These are phyloP conservation scores for Sebastes umbrosus DNA, from an alignment of 2,797 vertebrate species.

Conservation along the genomic window DNA sequence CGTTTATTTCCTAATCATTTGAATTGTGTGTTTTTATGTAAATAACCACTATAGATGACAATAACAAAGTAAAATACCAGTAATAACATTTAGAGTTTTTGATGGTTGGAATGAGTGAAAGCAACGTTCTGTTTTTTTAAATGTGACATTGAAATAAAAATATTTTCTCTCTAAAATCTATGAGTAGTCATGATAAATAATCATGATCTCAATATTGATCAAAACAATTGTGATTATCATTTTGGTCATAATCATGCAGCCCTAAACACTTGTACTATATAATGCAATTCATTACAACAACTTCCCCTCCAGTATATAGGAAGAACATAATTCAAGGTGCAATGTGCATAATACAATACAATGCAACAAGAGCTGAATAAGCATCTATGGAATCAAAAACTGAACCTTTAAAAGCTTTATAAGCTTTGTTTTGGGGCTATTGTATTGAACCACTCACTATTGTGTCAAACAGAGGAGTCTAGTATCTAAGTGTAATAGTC, in stretches of 20 bases:
- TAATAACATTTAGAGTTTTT: too few relatives aligned
- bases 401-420: neutral
- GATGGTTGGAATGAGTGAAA: too few relatives aligned
- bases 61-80: neutral
- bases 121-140: too few relatives aligned
- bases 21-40: too few relatives aligned
- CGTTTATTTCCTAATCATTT: too few relatives aligned
- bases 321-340: neutral
- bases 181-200: too few relatives aligned
- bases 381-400: neutral
- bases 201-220: too few relatives aligned
- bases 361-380: neutral
- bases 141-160: too few relatives aligned
- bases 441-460: neutral
- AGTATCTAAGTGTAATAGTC: neutral
- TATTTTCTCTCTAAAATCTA: too few relatives aligned
- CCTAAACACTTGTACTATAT: neutral
- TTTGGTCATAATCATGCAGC: too few relatives aligned
- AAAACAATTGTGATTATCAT: too few relatives aligned
- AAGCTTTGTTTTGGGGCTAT: neutral
- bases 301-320: too few relatives aligned
- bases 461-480: neutral
- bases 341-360: neutral
- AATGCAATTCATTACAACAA: neutral
- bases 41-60: neutral